A percentile compares a stretch with the other conserved stretches of the same genome.
These are phyloP conservation scores for Epinephelus fuscoguttatus DNA, from an alignment of 2,113 vertebrate species.

Conservation along the genomic window DNA sequence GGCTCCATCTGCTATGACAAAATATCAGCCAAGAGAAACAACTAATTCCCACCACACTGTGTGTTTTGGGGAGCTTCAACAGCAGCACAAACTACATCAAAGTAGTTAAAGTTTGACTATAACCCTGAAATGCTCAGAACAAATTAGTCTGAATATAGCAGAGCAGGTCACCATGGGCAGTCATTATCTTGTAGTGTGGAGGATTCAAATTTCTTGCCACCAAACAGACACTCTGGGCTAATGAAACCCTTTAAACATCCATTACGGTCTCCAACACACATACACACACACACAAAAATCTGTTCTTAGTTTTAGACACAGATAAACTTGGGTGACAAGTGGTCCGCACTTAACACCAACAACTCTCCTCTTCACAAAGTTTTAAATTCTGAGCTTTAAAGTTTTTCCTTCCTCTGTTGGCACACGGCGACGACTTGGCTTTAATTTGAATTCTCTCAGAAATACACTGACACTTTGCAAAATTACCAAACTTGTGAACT, in stretches of 20 bases:
- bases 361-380: neutral
- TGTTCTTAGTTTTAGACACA: neutral
- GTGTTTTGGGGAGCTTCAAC: neutral
- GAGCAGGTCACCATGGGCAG: neutral
- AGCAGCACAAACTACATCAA: neutral
- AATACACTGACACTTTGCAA: neutral
- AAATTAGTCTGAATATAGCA: neutral
- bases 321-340: neutral
- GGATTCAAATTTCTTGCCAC: neutral
- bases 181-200: neutral
- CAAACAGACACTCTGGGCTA: neutral
- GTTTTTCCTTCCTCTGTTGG: conserved; percentile 9
- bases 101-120: neutral
- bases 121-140: neutral
- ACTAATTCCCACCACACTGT: neutral
- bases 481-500: conserved; percentile 34
- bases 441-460: neutral
- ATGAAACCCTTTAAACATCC: neutral
- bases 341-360: neutral
- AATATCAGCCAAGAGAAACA: too few relatives aligned
- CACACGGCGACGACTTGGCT: neutral
- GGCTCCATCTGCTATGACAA: too few relatives aligned
- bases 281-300: neutral
- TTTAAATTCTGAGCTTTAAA: neutral
- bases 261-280: neutral